Base-by-base conservation (phyloP, 2,797 vertebrate genomes). In the Sebastes oblongus region DNA sequence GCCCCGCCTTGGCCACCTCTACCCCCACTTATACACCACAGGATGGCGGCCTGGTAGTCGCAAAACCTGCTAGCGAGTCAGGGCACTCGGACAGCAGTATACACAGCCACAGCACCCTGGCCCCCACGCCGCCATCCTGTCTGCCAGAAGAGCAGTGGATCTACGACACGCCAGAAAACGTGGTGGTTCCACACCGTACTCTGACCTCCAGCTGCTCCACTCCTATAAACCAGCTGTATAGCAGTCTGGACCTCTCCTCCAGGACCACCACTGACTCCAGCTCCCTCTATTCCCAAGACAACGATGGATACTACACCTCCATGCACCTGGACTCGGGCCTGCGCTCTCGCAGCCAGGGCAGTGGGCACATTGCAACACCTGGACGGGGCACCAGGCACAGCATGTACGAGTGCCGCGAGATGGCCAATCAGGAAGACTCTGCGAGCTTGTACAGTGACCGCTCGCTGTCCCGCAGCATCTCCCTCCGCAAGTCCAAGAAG, bases 401-500 rank as follows among this genome's bases (percentile, higher is more conserved):
- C 1, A 96, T 97, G 95, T 97, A 98, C 3, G 97, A 98, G 89
- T 96, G 95, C 67, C 94, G 93, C 0, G 91, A 94, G 87, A 72
- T 93, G 66, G 91, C 95, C 22, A 95, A 88, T 68, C 95, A 93
- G 72, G 97, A 94, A 20, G 96, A 97, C 34, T 85, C 82, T 42
- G 84, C 87, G 3, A 93, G 91, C 71, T 66, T 95, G 67, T 96
- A 95, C 93, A 96, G 94, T 2, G 96, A 98, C 66, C 96, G 91
- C 84, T 96, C 96, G 11, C 90, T 99, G 7, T 95, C 95, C 2
- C 97, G 97, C 78, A 98, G 96, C 87, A 98, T 99, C 91, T 99
- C 98, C 29, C 94, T 99, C 13, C 98, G 96, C 82, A 99, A 99
- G 87, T 91, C 96, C 1, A 99, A 97, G 94, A 99, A 98, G 83